Base-by-base conservation (phyloP, 2,113 vertebrate genomes). In the Butorides virescens region DNA sequence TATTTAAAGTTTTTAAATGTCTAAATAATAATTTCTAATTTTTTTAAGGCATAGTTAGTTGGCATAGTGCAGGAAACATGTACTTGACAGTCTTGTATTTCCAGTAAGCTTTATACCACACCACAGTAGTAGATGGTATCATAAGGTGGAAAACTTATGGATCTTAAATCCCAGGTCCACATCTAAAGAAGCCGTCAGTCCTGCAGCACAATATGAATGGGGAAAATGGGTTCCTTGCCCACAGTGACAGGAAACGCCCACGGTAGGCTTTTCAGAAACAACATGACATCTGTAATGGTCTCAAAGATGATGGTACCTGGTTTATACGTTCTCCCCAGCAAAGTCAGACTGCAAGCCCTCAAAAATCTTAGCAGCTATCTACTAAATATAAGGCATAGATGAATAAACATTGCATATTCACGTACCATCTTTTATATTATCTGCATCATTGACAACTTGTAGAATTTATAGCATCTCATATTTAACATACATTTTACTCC, bases 171-270 rank as follows among this genome's bases (percentile, higher is more conserved):
- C 27, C 21, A 75, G 44, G 11, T 56, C n/a, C 10, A 7, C 14
- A 15, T 7, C 22, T 34, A 5, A 79, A 39, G 74, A 29, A 73
- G 29, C 20, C 0, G 0, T 13, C 27, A 39, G 44, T 65, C 39
- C 2, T 1, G 14, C 23, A 82, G 56, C 22, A 3, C 1, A 21
- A 32, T 15, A 21, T 5, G 14, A 36, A 55, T 20, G 15, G 18
- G 36, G 29, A 65, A 74, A 73, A 80, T 13, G 15, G 8, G 14
- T 50, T 78, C 74, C 47, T 50, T 80, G n/a, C 50, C 42, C 32
- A n/a, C 23, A 20, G 70, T 13, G 39, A 15, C 18, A 61, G 44
- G 50, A 73, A 93, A 83, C 2, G 1, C 23, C 72, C 12, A 6
- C 29, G 20, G 10, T 8, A 25, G 5, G 18, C 20, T 27, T 89